A percentile compares a stretch with the other conserved stretches of the same genome.
Conservation (phyloP, 2,888 invertebrate species). For the Leptura quadrifasciata region DNA sequence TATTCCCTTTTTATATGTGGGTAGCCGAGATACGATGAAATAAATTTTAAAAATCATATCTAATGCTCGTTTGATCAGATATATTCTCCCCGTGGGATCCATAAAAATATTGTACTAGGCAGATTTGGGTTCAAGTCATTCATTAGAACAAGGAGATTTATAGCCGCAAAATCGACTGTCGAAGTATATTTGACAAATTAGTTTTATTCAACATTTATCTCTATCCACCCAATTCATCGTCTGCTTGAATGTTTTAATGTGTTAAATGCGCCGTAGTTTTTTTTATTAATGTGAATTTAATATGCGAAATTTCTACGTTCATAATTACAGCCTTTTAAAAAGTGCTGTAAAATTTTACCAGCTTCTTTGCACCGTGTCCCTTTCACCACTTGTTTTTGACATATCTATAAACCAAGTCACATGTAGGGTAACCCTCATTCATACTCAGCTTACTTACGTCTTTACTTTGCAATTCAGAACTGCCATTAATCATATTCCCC, state of each 20-base stretch:
- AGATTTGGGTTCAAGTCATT: slow-evolving; percentile 1
- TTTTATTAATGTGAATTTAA: not conserved
- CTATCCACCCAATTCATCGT: not conserved
- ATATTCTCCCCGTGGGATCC: not conserved
- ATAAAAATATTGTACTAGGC: not conserved
- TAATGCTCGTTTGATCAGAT: not conserved
- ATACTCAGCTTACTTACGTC: no score
- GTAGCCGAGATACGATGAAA: not conserved
- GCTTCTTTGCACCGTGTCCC: no score
- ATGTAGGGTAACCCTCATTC: no score
- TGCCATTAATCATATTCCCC: no score
- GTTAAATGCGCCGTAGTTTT: not conserved
- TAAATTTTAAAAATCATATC: slow-evolving; percentile 2
- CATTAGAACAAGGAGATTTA: not conserved
- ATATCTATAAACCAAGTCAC: no score
- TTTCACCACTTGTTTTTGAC: no score
- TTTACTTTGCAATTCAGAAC: no score
- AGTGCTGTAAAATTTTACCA: no score
- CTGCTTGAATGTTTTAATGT: not conserved
- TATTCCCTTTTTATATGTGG: not conserved
- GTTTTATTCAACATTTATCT: not conserved
- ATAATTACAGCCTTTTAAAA: no score
- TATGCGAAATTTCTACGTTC: not conserved
- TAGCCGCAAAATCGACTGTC: not conserved
- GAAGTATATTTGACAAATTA: not conserved